Base-by-base conservation (phyloP, 2,113 vertebrate species). In the Dolichotis patagonum region DNA sequence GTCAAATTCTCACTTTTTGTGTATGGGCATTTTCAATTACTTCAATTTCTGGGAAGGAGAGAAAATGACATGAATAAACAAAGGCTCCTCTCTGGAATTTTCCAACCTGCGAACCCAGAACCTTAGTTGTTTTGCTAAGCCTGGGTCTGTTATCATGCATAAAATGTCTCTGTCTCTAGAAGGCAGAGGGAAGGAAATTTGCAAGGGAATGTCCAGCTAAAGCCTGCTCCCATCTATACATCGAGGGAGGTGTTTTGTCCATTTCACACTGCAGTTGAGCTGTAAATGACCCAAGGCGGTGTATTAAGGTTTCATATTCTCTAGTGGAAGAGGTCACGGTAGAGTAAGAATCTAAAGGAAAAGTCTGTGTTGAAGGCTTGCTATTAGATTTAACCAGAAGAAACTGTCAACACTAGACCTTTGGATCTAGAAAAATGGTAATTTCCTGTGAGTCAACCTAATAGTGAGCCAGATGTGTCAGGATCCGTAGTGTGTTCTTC, bases 231-330 rank as follows among this genome's bases (percentile, higher is more conserved):
- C 82, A 92, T 89, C 78, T 94, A 92, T 81, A 97, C 56, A 82
- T 87, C 65, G 71, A 49, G 92, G 83, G 80, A 85, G 81, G 78
- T 93, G 73, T 88, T 97, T 96, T 81, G 62, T 93, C 88, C 62
- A 85, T 92, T 78, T 90, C 58, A 96, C 95, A 88, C 73, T 91
- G 93, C 91, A 22, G 93, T 19, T 20, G 85, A 98, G 56, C 90
- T 96, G 86, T 96, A 96, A 97, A 94, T 97, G 86, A 94, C 93
- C 91, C 62, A 96, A 93, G 85, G 81, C 49, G n/a, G 46, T 19
- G 38, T 46, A 73, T 65, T 35, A 54, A 73, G 46, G 52, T 90
- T 93, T 82, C 84, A 46, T 86, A 28, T 62, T 92, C 96, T 69
- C 65, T 83, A 35, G 17, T 20, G 49, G 73, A 84, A 49, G 43